Percentiles rank a stretch among this genome's conserved stretches.
Evolutionary conservation across 2,113 vertebrate genomes (phyloP).

Genomic region (Rafetus swinhoei): DNA sequence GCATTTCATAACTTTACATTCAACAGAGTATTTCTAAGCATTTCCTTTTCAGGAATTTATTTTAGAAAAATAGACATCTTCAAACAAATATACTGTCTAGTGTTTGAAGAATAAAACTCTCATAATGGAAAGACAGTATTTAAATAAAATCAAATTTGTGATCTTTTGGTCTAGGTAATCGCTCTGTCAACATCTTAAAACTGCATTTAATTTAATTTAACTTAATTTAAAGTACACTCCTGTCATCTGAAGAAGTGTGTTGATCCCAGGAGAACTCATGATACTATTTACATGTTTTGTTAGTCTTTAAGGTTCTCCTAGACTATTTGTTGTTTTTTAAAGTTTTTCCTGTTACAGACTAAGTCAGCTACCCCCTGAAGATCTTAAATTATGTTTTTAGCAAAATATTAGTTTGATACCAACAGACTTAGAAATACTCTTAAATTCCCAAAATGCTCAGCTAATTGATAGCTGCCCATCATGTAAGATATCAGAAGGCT

Average conservation of each 20-base stretch:
- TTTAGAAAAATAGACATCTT: conserved; percentile 2
- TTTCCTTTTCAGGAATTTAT: conserved; percentile 2
- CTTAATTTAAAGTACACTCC: too few species aligned
- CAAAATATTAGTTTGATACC: conserved; percentile 5
- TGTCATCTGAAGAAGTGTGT: too few species aligned
- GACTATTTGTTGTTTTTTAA: too few species aligned
- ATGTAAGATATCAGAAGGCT: background rate
- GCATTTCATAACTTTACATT: conserved; percentile 9
- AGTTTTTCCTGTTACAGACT: too few species aligned
- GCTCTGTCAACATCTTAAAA: background rate
- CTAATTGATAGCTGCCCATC: background rate
- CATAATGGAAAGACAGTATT: background rate
- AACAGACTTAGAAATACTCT: background rate
- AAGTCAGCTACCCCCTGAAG: background rate
- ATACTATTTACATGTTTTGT: too few species aligned
- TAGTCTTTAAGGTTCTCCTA: too few species aligned
- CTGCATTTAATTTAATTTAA: too few species aligned
- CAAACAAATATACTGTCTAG: conserved; percentile 28
- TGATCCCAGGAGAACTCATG: too few species aligned
- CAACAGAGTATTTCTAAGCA: background rate
- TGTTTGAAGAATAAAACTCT: background rate
- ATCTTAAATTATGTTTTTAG: background rate
- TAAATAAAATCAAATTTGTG: background rate
- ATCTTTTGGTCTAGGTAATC: background rate
- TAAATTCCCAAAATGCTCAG: background rate